Conservation (phyloP, 2,797 vertebrate species). For the Remorina albescens region DNA sequence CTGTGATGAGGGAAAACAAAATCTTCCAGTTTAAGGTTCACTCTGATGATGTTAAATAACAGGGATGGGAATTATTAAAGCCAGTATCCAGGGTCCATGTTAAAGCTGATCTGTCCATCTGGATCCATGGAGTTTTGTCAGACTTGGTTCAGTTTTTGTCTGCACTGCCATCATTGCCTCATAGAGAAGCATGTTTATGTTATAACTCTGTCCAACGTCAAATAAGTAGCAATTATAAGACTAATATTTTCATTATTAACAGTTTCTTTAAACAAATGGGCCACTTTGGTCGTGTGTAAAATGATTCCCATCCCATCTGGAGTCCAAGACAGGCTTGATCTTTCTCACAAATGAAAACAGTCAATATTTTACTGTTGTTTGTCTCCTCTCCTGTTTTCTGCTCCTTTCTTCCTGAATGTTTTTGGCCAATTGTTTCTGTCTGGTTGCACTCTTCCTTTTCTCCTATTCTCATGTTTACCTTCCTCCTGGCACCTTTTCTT, state of each 20-base stretch:
- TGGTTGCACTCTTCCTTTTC: conserved; percentile 51
- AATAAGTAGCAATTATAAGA: neutral
- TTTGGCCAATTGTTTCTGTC: conserved; percentile 55
- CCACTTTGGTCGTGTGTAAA: neutral
- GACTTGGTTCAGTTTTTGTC: too few relatives aligned
- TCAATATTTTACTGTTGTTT: conserved; percentile 64
- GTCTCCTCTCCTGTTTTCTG: conserved; percentile 61
- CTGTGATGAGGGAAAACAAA: neutral
- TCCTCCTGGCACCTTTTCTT: conserved; percentile 41
- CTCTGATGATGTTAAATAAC: conserved; percentile 14
- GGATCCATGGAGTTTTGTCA: neutral
- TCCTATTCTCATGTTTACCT: conserved; percentile 53
- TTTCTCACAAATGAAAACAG: conserved; percentile 41
- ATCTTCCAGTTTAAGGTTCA: conserved; percentile 36
- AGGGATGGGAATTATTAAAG: conserved; percentile 48
- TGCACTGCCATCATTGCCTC: neutral
- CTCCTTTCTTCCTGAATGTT: conserved; percentile 39
- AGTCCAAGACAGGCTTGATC: conserved; percentile 44
- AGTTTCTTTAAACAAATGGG: too few relatives aligned
- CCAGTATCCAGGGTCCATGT: neutral
- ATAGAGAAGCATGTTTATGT: neutral
- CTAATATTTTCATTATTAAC: neutral
- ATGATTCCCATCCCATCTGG: conserved; percentile 47
- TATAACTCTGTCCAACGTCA: neutral
- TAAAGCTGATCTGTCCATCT: neutral